Base-by-base conservation (phyloP, 1,140 invertebrate genomes). In the Aplysia californica region DNA sequence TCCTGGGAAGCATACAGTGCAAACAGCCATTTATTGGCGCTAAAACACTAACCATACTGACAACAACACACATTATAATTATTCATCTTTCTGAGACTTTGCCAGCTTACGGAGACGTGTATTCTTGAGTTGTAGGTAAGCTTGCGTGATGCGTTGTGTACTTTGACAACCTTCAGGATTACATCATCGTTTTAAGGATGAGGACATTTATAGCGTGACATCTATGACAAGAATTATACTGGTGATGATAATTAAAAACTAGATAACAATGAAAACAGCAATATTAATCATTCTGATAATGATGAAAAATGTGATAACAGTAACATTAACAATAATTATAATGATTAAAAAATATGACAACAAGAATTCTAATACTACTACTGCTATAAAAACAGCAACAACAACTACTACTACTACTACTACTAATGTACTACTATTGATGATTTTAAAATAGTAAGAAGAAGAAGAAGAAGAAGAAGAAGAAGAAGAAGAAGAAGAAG, bases 301-400 rank as follows among this genome's bases (percentile, higher is more conserved):
- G 26, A 61, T 61, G 26, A 61, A 18, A 61, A 61, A 18, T 18
- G 26, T 61, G 26, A 61, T 61, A 61, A 61, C 26, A 61, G 26
- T 61, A 61, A 61, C 29, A 61, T 18, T 61, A 61, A 61, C 29
- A 61, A 61, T 61, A 61, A 61, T 61, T 18, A 61, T 61, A 61
- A 61, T 61, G 26, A 61, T n/a, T 61, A 61, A 61, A 18, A 61
- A 61, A 18, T 18, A 61, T 61, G 26, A 61, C 29, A 61, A 61
- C 29, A 61, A 61, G 10, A 61, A 61, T 61, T 18, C 10, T 61
- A 61, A 61, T 61, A 61, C n/a, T n/a, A n/a, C n/a, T n/a, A n/a
- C n/a, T n/a, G n/a, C n/a, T n/a, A n/a, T n/a, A n/a, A n/a, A n/a
- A n/a, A n/a, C n/a, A n/a, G n/a, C n/a, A n/a, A n/a, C n/a, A n/a